phyloP scores from a whole-genome alignment of 2,888 invertebrate species.

The Drosophila borborema region DNA sequence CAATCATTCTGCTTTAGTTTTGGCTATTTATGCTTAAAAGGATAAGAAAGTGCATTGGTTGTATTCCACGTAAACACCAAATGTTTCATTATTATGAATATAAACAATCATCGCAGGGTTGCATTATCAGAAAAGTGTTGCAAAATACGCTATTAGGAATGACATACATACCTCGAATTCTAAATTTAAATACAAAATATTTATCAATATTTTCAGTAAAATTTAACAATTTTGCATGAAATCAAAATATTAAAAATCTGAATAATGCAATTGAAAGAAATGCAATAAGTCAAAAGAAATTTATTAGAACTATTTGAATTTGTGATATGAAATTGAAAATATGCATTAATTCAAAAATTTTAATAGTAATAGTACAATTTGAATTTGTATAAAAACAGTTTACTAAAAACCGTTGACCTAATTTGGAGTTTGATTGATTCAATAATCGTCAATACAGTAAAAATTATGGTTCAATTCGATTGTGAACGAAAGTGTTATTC shows the following conservation, averaged over 20 bases:
- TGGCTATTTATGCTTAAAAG: conserved; percentile 44
- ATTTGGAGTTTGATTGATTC: background rate
- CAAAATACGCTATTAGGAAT: background rate
- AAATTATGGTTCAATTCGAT: background rate
- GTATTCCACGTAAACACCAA: conserved; percentile 62
- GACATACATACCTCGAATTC: background rate
- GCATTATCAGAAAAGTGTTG: conserved; percentile 39
- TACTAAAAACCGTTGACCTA: background rate
- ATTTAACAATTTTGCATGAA: background rate
- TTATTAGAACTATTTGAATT: background rate
- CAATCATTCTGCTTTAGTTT: conserved; percentile 88
- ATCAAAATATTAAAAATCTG: background rate
- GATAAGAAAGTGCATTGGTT: conserved; percentile 45
- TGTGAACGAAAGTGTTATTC: background rate
- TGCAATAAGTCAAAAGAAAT: background rate
- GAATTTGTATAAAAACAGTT: background rate
- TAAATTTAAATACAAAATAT: background rate
- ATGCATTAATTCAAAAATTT: too few relatives aligned
- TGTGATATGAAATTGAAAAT: background rate
- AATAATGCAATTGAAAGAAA: background rate
- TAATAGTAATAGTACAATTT: background rate
- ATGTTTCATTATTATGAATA: conserved; percentile 58
- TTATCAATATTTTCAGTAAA: background rate
- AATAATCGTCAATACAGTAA: background rate
- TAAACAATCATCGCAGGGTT: conserved; percentile 65